These are phyloP conservation scores for Rhynchomys soricoides DNA, from an alignment of 2,113 vertebrate species.

Conservation along the genomic window DNA sequence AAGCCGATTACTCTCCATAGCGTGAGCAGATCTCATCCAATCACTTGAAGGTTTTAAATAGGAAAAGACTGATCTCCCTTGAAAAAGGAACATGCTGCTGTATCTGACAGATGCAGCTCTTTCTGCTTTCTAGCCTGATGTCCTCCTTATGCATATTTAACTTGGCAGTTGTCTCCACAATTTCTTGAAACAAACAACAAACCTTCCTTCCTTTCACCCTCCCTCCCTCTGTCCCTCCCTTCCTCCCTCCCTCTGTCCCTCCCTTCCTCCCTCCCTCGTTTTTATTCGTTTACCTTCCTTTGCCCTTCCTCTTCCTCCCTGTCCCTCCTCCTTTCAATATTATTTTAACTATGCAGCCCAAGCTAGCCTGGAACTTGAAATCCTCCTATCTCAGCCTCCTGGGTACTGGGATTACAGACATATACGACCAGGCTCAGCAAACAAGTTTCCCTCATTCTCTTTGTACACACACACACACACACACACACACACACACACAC, in stretches of 20 bases:
- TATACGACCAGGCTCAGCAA: not conserved
- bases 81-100: not conserved
- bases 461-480: not conserved
- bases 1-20: not conserved
- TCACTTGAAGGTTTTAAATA: not conserved
- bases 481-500: not conserved
- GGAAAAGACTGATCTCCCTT: not conserved
- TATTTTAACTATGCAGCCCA: not conserved
- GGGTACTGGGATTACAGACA: not conserved
- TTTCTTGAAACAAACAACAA: not conserved
- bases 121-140: not conserved
- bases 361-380: not conserved
- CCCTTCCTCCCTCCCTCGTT: too few relatives aligned
- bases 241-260: not conserved
- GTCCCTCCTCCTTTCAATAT: not conserved
- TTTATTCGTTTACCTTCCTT: not conserved
- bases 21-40: not conserved
- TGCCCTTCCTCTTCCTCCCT: not conserved
- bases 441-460: not conserved
- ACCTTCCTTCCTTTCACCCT: not conserved
- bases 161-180: not conserved
- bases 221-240: not conserved
- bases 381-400: not conserved
- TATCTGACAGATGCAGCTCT: not conserved
- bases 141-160: not conserved